phyloP scores from a whole-genome alignment of 2,888 invertebrate genomes.

The Allygus modestus region DNA sequence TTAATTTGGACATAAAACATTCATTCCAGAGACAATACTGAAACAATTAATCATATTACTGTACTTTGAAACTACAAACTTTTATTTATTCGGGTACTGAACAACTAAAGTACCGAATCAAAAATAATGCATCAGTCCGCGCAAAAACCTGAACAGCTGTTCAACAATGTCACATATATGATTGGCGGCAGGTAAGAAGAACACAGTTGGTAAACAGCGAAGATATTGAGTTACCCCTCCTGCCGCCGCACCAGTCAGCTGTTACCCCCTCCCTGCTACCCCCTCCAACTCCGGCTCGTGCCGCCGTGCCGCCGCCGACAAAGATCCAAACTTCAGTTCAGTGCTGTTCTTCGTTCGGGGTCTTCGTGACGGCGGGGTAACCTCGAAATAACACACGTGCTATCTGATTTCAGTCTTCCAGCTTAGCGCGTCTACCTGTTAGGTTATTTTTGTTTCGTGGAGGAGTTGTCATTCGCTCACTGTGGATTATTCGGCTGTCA shows the following conservation, averaged over 20 bases:
- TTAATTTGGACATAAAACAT: no score
- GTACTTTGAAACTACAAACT: no score
- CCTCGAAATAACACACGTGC: slow-evolving; percentile 15
- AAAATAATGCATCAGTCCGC: no score
- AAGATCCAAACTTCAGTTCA: background rate
- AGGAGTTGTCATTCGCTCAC: background rate
- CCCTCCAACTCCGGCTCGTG: slow-evolving; percentile 27
- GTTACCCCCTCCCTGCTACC: slow-evolving; percentile 22
- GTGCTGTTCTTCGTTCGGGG: background rate
- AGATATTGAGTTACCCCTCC: slow-evolving; percentile 55
- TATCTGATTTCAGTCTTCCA: background rate
- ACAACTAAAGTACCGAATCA: no score
- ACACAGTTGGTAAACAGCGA: slow-evolving; percentile 48
- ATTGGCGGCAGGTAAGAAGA: slow-evolving; percentile 37
- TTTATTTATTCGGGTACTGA: no score
- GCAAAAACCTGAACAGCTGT: background rate
- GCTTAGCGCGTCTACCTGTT: background rate
- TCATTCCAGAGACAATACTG: no score
- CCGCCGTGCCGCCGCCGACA: slow-evolving; percentile 25
- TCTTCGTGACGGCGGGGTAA: background rate
- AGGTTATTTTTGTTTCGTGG: background rate
- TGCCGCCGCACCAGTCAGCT: slow-evolving; percentile 40
- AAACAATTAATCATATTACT: no score
- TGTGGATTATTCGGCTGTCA: slow-evolving; percentile 40
- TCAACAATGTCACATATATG: background rate